Percentiles rank a stretch among this genome's conserved stretches.
These are phyloP conservation scores for Campodea augens DNA, from an alignment of 1,140 invertebrate genomes.

Conservation along the genomic window DNA sequence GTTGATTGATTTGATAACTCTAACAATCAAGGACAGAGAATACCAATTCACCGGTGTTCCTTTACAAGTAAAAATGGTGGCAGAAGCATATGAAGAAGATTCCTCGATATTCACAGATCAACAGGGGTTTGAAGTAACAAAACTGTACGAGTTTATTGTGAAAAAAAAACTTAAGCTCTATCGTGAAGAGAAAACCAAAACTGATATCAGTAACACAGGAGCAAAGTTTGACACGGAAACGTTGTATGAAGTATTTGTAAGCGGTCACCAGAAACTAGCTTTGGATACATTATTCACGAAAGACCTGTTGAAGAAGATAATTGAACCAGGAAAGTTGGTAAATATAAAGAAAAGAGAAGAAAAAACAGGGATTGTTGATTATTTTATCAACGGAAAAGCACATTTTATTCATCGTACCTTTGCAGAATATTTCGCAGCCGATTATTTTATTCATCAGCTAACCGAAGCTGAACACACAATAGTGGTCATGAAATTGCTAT, in stretches of 20 bases:
- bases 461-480: neutral
- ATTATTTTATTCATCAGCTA: neutral
- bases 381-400: conserved; percentile 1
- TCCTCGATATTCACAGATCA: neutral
- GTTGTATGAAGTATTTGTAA: neutral
- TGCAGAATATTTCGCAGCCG: conserved; percentile 9
- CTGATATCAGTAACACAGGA: neutral
- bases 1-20: neutral
- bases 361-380: conserved; percentile 1
- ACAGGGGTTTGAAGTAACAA: neutral
- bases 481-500: neutral
- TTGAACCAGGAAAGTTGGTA: too few relatives aligned
- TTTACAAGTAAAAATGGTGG: neutral
- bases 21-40: neutral
- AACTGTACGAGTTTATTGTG: neutral
- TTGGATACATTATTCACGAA: conserved; percentile 1
- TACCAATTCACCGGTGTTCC: conserved; percentile 5
- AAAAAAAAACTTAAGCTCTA: conserved; percentile 6
- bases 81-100: conserved; percentile 5
- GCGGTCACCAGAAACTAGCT: neutral
- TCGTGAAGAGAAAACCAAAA: conserved; percentile 5
- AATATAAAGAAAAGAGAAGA: neutral
- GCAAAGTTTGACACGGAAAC: neutral
- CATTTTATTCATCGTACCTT: conserved; percentile 8
- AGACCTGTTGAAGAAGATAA: neutral